A percentile compares a stretch with the other conserved stretches of the same genome.
Conservation (phyloP, 2,113 vertebrate genomes). For the Poeciliopsis prolifica region DNA sequence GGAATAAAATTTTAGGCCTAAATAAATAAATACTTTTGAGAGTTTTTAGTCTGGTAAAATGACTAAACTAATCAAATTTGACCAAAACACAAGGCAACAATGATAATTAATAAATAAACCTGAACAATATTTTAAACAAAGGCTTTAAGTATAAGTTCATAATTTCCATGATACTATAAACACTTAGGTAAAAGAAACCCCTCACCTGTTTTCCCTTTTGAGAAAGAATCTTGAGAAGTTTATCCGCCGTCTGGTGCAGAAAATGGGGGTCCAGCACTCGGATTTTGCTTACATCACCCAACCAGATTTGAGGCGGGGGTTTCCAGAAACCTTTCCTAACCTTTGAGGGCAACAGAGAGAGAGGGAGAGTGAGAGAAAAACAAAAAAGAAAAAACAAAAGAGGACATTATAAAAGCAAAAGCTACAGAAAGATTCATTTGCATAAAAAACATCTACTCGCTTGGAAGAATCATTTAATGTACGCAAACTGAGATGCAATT, state of each 20-base stretch:
- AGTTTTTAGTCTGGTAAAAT: too few species aligned
- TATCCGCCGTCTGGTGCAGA: conserved; percentile 86
- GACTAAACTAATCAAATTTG: too few species aligned
- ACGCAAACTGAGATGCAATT: conserved; percentile 35
- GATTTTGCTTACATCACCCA: conserved; percentile 80
- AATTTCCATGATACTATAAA: neutral
- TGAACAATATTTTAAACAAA: neutral
- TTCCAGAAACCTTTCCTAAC: conserved; percentile 90
- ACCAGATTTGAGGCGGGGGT: conserved; percentile 90
- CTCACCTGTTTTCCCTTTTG: conserved; percentile 84
- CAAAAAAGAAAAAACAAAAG: conserved; percentile 4
- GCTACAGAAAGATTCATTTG: neutral
- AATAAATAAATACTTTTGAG: too few species aligned
- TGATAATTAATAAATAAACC: too few species aligned
- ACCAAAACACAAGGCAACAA: too few species aligned
- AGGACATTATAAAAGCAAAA: conserved; percentile 5
- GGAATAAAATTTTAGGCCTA: too few species aligned
- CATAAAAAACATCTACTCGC: neutral
- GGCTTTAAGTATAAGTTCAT: neutral
- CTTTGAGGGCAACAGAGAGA: conserved; percentile 46
- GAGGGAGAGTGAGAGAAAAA: neutral
- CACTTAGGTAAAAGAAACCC: neutral
- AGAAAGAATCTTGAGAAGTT: conserved; percentile 83
- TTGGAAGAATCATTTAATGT: conserved; percentile 20
- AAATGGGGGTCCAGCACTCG: conserved; percentile 92